Evolutionary conservation across 1,140 invertebrate species (phyloP).

Genomic region (Drosophila repleta): DNA sequence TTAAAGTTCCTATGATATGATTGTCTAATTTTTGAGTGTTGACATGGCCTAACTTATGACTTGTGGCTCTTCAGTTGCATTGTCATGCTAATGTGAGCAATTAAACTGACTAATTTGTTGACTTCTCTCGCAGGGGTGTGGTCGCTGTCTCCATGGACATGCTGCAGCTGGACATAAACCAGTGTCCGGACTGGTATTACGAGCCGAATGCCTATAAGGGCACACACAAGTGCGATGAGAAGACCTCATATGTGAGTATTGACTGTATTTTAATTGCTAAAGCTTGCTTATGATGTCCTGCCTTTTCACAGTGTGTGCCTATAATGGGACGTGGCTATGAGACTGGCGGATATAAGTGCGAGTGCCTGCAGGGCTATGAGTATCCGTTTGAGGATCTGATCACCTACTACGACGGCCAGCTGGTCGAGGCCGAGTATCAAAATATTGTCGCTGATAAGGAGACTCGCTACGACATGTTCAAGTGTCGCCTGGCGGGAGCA

Average conservation of each 20-base stretch:
- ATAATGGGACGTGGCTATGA: constrained; percentile 95
- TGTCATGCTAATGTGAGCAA: constrained; percentile 72
- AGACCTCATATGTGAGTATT: constrained; percentile 95
- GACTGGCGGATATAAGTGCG: constrained; percentile 98
- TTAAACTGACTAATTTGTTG: constrained; percentile 80
- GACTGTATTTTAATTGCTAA: not conserved
- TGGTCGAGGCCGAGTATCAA: constrained; percentile 96
- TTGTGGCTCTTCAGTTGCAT: constrained; percentile 56
- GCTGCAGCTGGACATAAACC: constrained; percentile 95
- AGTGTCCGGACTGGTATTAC: constrained; percentile 95
- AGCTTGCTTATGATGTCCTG: constrained; percentile 11
- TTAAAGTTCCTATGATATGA: constrained; percentile 42
- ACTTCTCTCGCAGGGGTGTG: constrained; percentile 90
- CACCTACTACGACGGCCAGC: constrained; percentile 98
- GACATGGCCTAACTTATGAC: constrained; percentile 70
- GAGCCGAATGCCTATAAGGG: constrained; percentile 97
- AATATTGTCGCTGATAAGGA: constrained; percentile 92
- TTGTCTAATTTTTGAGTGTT: constrained; percentile 78
- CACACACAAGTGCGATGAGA: constrained; percentile 96
- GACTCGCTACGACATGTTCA: constrained; percentile 94
- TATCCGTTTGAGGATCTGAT: constrained; percentile 98
- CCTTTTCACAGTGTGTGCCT: constrained; percentile 93
- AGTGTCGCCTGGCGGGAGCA: constrained; percentile 94
- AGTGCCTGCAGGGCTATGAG: constrained; percentile 98
- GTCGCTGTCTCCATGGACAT: constrained; percentile 97